A percentile compares a stretch with the other conserved stretches of the same genome.
phyloP scores from a whole-genome alignment of 1,140 invertebrate species.

The Ganaspis sp. region DNA sequence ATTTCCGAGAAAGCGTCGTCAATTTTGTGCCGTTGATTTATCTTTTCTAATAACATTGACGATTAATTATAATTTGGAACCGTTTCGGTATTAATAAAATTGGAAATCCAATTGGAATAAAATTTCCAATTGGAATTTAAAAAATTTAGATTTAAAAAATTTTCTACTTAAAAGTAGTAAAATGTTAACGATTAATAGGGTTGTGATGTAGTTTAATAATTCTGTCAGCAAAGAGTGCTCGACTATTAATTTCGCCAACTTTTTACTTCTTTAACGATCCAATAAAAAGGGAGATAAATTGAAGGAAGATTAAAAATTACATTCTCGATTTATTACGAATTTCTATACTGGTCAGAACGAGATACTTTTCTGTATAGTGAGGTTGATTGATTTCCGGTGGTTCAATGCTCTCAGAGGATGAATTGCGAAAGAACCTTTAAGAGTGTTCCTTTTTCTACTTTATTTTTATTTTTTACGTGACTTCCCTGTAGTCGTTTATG shows the following conservation, averaged over 20 bases:
- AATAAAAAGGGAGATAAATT: not conserved
- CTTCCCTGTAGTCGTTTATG: conserved; percentile 36
- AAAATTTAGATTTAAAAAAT: no score
- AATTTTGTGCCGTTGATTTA: not conserved
- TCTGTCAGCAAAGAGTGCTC: no score
- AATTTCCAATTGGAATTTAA: no score
- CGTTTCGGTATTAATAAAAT: no score
- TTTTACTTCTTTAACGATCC: not conserved
- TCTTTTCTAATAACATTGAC: no score
- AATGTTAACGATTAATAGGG: no score
- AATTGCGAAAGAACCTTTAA: not conserved
- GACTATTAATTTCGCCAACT: not conserved
- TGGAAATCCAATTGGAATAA: no score
- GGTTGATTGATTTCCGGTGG: conserved; percentile 47
- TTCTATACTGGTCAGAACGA: conserved; percentile 3
- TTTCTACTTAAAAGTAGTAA: no score
- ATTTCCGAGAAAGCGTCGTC: not conserved
- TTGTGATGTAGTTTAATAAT: no score
- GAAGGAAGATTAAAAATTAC: conserved; percentile 28
- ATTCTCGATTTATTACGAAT: conserved; percentile 27
- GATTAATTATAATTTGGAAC: no score
- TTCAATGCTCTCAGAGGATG: conserved; percentile 36
- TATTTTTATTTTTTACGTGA: conserved; percentile 35
- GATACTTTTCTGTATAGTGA: not conserved
- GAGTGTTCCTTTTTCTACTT: conserved; percentile 23